Percentiles rank a stretch among this genome's conserved stretches.
Conservation (phyloP, 2,113 vertebrate genomes). For the Heliornis fulica region DNA sequence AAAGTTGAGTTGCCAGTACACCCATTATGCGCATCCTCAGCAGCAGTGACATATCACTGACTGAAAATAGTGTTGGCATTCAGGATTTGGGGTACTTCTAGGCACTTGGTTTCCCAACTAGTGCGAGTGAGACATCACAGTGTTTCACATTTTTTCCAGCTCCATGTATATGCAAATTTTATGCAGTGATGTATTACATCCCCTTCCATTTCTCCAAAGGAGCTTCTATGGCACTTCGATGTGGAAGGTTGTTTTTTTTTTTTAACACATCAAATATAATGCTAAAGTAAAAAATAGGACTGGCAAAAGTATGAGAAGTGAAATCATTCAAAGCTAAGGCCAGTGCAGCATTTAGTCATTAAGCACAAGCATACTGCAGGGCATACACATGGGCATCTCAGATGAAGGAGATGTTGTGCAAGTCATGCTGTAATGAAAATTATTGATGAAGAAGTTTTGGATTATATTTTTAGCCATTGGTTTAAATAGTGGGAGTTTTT, state of each 20-base stretch:
- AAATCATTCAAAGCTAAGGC: slow-evolving; percentile 14
- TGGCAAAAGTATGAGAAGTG: not conserved
- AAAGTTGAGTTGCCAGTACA: not conserved
- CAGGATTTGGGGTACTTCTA: not conserved
- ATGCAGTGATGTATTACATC: not conserved
- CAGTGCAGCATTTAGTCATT: not conserved
- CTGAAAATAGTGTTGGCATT: slow-evolving; percentile 15
- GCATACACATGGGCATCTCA: not conserved
- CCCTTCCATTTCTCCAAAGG: not conserved
- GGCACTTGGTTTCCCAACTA: not conserved
- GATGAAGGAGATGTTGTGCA: not conserved
- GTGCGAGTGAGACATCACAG: not conserved
- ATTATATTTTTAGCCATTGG: not conserved
- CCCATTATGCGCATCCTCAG: not conserved
- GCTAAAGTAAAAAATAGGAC: slow-evolving; percentile 18
- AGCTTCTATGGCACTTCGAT: not conserved
- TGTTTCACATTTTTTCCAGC: slow-evolving; percentile 14
- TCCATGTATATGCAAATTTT: not conserved
- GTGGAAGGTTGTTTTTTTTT: not conserved
- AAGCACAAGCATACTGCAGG: not conserved
- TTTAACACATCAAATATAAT: not conserved
- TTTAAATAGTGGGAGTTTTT: not conserved
- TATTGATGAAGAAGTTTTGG: not conserved
- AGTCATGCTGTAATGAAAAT: not conserved
- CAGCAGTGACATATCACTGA: not conserved